Evolutionary conservation across 2,797 vertebrate species (phyloP).

Genomic region (Oophaga sylvatica): DNA sequence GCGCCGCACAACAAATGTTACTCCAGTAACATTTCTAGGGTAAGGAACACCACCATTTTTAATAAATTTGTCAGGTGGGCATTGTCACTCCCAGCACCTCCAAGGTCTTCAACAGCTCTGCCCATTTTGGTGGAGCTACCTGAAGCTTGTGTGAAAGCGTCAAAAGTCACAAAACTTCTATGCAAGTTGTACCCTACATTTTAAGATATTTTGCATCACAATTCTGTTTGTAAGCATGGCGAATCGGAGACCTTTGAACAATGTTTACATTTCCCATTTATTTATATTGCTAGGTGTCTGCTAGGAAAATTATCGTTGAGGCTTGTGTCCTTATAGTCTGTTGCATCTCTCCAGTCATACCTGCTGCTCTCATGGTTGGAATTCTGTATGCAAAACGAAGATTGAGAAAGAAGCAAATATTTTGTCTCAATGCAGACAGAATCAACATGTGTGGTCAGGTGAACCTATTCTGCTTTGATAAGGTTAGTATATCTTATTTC

Average conservation of each 20-base stretch:
- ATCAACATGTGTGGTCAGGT: slow-evolving; percentile 79
- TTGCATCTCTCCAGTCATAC: slow-evolving; percentile 76
- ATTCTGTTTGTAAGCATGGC: too few species aligned
- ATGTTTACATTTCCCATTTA: not conserved
- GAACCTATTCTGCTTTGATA: slow-evolving; percentile 81
- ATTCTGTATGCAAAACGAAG: slow-evolving; percentile 77
- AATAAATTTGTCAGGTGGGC: too few species aligned
- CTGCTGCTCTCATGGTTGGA: slow-evolving; percentile 77
- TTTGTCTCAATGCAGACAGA: slow-evolving; percentile 78
- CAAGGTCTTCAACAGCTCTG: too few species aligned
- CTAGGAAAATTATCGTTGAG: slow-evolving; percentile 74
- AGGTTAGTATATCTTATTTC: slow-evolving; percentile 66
- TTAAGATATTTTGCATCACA: too few species aligned
- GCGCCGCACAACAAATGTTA: too few species aligned
- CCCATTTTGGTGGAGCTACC: too few species aligned
- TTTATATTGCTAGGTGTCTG: slow-evolving; percentile 66
- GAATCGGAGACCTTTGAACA: not conserved
- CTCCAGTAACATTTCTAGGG: too few species aligned
- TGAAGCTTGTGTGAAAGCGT: too few species aligned
- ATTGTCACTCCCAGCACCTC: too few species aligned
- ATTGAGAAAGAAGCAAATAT: slow-evolving; percentile 76
- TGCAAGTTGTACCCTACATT: too few species aligned
- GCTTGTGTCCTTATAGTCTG: slow-evolving; percentile 77
- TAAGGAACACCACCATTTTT: too few species aligned
- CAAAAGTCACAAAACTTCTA: too few species aligned